Evolutionary conservation across 2,113 vertebrate genomes (phyloP).

Genomic region (Hyperopisus bebe): DNA sequence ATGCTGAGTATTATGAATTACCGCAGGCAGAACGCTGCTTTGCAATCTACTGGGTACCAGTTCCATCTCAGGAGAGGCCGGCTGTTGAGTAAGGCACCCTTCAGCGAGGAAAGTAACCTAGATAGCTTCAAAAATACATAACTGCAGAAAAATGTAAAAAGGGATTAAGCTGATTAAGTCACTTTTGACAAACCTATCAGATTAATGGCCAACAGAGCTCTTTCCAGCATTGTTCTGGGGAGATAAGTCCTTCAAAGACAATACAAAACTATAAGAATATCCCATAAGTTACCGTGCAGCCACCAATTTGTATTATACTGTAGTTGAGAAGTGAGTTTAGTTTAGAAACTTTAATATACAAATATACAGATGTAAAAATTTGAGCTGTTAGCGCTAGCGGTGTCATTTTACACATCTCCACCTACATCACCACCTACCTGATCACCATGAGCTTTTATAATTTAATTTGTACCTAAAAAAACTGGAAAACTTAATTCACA

Average conservation of each 20-base stretch:
- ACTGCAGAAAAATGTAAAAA: neutral
- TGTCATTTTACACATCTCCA: neutral
- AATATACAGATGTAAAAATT: neutral
- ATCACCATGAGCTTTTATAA: neutral
- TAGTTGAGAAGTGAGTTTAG: neutral
- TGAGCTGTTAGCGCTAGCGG: neutral
- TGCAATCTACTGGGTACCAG: neutral
- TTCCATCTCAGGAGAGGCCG: neutral
- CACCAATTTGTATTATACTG: neutral
- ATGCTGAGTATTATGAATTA: neutral
- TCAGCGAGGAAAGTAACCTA: neutral
- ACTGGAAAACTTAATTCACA: conserved; percentile 39
- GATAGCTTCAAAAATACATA: neutral
- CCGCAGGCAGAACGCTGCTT: neutral
- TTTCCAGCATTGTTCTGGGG: neutral
- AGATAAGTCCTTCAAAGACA: neutral
- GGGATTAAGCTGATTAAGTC: neutral
- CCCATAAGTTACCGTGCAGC: neutral
- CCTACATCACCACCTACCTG: neutral
- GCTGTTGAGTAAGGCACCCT: neutral
- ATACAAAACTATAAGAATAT: neutral
- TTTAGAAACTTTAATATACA: conserved; percentile 14
- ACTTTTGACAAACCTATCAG: neutral
- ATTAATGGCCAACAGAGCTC: neutral
- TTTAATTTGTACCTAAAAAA: conserved; percentile 16